phyloP scores from a whole-genome alignment of 2,888 invertebrate genomes.

The Ormyrus pomaceus region DNA sequence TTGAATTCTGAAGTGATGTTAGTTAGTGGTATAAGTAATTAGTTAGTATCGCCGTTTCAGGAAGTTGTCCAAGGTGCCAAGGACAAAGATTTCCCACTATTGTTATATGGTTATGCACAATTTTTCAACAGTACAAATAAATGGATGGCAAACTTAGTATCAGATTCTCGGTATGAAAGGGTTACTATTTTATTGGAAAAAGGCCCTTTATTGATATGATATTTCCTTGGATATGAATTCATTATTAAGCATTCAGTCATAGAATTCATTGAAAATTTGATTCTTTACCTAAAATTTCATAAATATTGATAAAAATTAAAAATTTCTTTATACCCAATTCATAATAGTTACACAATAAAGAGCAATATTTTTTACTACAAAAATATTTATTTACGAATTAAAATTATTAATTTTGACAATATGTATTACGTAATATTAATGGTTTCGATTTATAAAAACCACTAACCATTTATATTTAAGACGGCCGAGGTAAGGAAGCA shows the following conservation, averaged over 20 bases:
- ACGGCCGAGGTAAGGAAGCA: no score
- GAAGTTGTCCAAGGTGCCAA: slow-evolving; percentile 66
- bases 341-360: no score
- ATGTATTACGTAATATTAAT: no score
- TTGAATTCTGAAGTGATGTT: no score
- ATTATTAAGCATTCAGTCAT: slow-evolving; percentile 64
- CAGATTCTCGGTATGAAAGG: slow-evolving; percentile 57
- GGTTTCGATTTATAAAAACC: no score
- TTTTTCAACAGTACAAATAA: slow-evolving; percentile 64
- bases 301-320: no score
- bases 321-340: no score
- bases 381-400: no score
- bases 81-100: slow-evolving; percentile 66
- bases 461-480: no score
- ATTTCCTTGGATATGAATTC: slow-evolving; percentile 63
- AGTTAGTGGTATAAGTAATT: no score
- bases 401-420: no score
- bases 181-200: slow-evolving; percentile 61
- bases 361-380: no score
- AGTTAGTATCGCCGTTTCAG: slow-evolving; percentile 55
- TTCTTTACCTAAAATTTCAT: slow-evolving; percentile 42
- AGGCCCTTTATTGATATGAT: slow-evolving; percentile 60
- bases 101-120: slow-evolving; percentile 64
- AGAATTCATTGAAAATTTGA: slow-evolving; percentile 60
- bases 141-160: slow-evolving; percentile 63